Conservation (phyloP, 2,888 invertebrate genomes). For the Drosophila vallismaia region DNA sequence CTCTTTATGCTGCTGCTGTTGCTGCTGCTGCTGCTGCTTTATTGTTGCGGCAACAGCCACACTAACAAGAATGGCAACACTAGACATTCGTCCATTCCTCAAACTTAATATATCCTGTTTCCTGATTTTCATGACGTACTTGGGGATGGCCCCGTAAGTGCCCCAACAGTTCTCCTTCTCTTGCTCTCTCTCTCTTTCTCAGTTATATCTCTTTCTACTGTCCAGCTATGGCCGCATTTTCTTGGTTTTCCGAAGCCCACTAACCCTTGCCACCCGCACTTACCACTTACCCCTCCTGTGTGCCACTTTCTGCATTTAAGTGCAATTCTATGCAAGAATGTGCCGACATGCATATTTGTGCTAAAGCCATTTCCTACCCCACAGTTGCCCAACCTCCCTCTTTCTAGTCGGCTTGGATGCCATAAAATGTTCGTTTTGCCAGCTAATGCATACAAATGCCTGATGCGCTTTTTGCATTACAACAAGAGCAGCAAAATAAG, state of each 20-base stretch:
- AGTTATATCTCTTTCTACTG: constrained; percentile 13
- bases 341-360: constrained; percentile 77
- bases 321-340: constrained; percentile 78
- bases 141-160: constrained; percentile 59
- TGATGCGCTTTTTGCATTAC: constrained; percentile 75
- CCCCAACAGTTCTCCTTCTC: constrained; percentile 15
- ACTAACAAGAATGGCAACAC: constrained; percentile 48
- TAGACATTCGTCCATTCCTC: constrained; percentile 60
- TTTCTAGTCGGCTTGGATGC: constrained; percentile 29
- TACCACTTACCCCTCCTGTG: constrained; percentile 23
- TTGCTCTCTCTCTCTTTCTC: background rate
- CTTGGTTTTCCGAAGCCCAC: constrained; percentile 47
- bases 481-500: constrained; percentile 49
- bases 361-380: constrained; percentile 65
- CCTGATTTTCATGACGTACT: constrained; percentile 78
- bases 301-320: constrained; percentile 79
- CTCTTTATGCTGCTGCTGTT: constrained; percentile 39
- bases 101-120: constrained; percentile 78
- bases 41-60: constrained; percentile 61
- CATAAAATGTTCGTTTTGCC: constrained; percentile 77
- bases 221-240: constrained; percentile 58
- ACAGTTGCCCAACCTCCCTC: background rate
- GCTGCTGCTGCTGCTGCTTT: constrained; percentile 48
- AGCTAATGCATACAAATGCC: constrained; percentile 78
- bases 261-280: constrained; percentile 8